Percentiles rank a stretch among this genome's conserved stretches.
Conservation (phyloP, 2,113 vertebrate genomes). For the Maylandia zebra region DNA sequence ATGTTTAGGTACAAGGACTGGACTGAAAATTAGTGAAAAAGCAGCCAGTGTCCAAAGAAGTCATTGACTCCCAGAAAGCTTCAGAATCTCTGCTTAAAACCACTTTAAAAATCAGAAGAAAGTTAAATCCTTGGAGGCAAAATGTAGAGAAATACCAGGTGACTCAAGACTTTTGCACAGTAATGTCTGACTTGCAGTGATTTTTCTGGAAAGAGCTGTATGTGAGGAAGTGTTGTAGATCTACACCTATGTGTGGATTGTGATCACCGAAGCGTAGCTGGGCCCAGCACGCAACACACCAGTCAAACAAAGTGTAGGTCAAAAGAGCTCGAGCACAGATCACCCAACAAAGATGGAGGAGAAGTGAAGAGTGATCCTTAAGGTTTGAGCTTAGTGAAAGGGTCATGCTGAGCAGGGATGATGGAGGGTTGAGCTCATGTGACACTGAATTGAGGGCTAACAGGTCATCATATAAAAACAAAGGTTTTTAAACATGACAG, state of each 20-base stretch:
- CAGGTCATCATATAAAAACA: not conserved
- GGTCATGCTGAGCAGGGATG: fast-evolving
- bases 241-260: not conserved
- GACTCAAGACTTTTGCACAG: not conserved
- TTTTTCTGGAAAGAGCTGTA: not conserved
- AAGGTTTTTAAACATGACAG: not conserved
- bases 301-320: not conserved
- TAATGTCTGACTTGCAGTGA: not conserved
- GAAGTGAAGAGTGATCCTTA: not conserved
- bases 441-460: not conserved
- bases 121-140: not conserved
- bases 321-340: not conserved
- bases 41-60: fast-evolving
- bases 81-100: not conserved
- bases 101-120: not conserved
- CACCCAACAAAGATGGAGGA: not conserved
- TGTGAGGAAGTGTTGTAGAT: not conserved
- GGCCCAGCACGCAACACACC: not conserved
- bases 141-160: not conserved
- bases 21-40: not conserved
- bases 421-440: not conserved
- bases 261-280: not conserved
- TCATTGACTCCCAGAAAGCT: fast-evolving
- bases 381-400: not conserved
- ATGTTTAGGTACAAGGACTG: not conserved